Evolutionary conservation across 2,888 invertebrate species (phyloP).

Genomic region (Phlogophora meticulosa): DNA sequence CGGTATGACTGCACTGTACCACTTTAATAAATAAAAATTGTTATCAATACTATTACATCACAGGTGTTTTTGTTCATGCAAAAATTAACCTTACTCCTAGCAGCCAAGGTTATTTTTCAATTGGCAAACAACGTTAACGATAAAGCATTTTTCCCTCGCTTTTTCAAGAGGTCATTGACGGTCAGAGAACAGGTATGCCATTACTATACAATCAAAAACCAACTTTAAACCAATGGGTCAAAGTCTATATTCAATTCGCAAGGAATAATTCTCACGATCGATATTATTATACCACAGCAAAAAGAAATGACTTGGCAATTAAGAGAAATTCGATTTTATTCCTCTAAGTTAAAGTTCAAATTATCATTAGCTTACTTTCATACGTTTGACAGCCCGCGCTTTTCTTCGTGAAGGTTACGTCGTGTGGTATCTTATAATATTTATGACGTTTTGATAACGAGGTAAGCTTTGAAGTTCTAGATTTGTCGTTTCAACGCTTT

Average conservation of each 20-base stretch:
- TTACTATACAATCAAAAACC: slow-evolving; percentile 39
- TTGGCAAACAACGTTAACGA: slow-evolving; percentile 20
- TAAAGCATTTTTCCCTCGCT: slow-evolving; percentile 80
- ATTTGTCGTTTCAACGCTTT: slow-evolving; percentile 16
- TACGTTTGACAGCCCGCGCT: slow-evolving; percentile 53
- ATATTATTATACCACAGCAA: slow-evolving; percentile 70
- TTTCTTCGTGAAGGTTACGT: slow-evolving; percentile 56
- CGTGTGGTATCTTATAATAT: slow-evolving; percentile 41
- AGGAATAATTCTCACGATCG: slow-evolving; percentile 75
- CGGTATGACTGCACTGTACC: slow-evolving; percentile 38
- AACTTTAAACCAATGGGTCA: fast-evolving
- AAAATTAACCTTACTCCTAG: background rate
- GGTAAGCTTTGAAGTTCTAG: slow-evolving; percentile 39
- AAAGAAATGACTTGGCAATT: slow-evolving; percentile 53
- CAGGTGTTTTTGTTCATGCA: background rate
- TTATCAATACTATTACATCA: slow-evolving; percentile 60
- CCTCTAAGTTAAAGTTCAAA: slow-evolving; percentile 17
- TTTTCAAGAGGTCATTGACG: slow-evolving; percentile 87
- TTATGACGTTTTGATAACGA: slow-evolving; percentile 52
- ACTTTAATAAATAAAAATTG: slow-evolving; percentile 52
- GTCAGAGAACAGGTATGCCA: slow-evolving; percentile 85
- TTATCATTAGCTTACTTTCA: slow-evolving; percentile 27
- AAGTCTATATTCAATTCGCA: slow-evolving; percentile 45
- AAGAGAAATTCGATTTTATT: slow-evolving; percentile 41
- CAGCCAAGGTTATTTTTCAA: background rate